A percentile compares a stretch with the other conserved stretches of the same genome.
Evolutionary conservation across 2,888 invertebrate species (phyloP).

Genomic region (Timema cristinae): DNA sequence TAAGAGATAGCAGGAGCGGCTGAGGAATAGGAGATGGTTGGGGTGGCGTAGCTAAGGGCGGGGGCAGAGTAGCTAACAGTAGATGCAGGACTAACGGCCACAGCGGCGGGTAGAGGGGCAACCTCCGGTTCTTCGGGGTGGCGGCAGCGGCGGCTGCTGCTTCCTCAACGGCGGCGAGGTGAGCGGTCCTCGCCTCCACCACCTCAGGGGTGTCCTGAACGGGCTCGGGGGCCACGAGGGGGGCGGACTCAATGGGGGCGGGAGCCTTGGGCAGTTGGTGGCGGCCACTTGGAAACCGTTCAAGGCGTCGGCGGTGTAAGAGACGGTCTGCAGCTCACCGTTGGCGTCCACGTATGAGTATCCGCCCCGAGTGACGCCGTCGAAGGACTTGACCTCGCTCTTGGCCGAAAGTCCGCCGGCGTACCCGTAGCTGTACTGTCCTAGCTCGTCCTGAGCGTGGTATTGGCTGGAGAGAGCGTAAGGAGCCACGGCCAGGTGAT

Average conservation of each 20-base stretch:
- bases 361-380: constrained; percentile 60
- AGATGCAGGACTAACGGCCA: constrained; percentile 26
- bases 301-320: constrained; percentile 45
- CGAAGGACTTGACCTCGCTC: constrained; percentile 50
- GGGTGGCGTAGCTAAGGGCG: too few relatives aligned
- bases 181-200: constrained; percentile 51
- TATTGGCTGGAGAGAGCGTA: constrained; percentile 44
- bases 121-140: constrained; percentile 17
- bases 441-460: constrained; percentile 57
- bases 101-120: too few relatives aligned
- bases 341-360: constrained; percentile 62
- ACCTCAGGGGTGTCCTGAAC: constrained; percentile 45
- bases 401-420: constrained; percentile 61
- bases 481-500: not conserved
- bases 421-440: constrained; percentile 59
- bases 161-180: constrained; percentile 48
- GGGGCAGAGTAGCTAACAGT: constrained; percentile 38
- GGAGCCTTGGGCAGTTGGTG: constrained; percentile 46
- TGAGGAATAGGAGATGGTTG: not conserved
- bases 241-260: constrained; percentile 36
- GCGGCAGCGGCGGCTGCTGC: constrained; percentile 18
- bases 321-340: constrained; percentile 46
- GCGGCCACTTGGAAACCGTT: constrained; percentile 49
- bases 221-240: constrained; percentile 23
- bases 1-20: constrained; percentile 1